Evolutionary conservation across 2,797 vertebrate genomes (phyloP), one percentile per base, ranked within the genome.

Genomic region (Argya squamiceps): DNA sequence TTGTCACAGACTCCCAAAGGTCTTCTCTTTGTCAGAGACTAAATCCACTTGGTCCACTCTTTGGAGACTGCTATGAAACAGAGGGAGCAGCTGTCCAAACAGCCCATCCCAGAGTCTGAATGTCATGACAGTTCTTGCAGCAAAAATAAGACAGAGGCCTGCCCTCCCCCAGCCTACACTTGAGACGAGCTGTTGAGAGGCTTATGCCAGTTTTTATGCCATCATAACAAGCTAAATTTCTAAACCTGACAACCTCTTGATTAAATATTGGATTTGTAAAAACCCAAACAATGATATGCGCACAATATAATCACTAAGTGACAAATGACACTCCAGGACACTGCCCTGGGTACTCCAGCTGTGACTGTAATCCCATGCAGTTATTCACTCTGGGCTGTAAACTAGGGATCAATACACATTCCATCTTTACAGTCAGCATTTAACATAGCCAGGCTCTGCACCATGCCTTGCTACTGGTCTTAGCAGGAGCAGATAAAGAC

Each of bases 21-120:
- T 70, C 44, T 41, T 77, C 47, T 49, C 83, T 89, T 69, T 83
- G 56, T 43, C 32, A 83, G 79, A 64, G 29, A 74, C 23, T 24
- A 77, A 89, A 80, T 52, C 85, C 79, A 85, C 88, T 79, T 85
- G 92, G 52, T 83, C 80, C 52, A 18, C 49, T 70, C 47, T 26
- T 76, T 24, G 26, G 53, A 92, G 50, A 62, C 24, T 14, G 14
- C 63, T 83, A 44, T 5, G 59, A 53, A 92, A 60, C 29, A 73
- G 39, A 83, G 58, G 58, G 58, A 92, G 74, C 81, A 95, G 81
- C 84, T 84, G 74, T 60, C 94, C 80, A 41, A 89, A 49, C 34
- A 89, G 69, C 22, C 62, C 55, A 73, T 43, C 74, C 32, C 50
- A 62, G 64, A 29, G 10, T 7, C 53, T 71, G 15, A 67, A 15